Evolutionary conservation across 1,140 invertebrate species (phyloP).

Genomic region (Pteromalus puparum): DNA sequence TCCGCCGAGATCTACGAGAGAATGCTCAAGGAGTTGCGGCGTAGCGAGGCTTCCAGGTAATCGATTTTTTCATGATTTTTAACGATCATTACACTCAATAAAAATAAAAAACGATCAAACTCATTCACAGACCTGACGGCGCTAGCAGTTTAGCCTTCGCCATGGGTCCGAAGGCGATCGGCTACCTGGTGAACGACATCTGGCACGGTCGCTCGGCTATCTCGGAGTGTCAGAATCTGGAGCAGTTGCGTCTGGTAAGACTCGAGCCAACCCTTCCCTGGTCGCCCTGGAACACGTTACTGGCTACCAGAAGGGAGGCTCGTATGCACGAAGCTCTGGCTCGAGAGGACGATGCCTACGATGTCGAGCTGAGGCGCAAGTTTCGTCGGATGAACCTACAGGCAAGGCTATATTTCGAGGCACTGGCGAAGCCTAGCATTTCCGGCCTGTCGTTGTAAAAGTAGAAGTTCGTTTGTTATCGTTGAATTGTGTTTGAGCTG

Average conservation of each 20-base stretch:
- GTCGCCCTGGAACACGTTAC: constrained; percentile 84
- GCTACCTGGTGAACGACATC: constrained; percentile 80
- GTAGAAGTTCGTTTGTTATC: neutral
- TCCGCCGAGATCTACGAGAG: constrained; percentile 75
- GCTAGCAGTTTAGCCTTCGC: constrained; percentile 76
- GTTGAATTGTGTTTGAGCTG: too few species aligned
- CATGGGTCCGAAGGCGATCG: constrained; percentile 78
- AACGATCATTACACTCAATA: too few species aligned
- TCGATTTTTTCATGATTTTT: neutral
- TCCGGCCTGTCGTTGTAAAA: neutral
- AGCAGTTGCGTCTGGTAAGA: constrained; percentile 77
- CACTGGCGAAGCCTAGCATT: constrained; percentile 61
- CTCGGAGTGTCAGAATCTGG: constrained; percentile 79
- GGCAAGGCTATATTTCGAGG: constrained; percentile 67
- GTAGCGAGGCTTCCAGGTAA: constrained; percentile 71
- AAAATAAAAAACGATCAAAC: neutral
- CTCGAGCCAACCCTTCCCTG: constrained; percentile 78
- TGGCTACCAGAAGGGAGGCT: constrained; percentile 79
- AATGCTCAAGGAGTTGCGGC: constrained; percentile 78
- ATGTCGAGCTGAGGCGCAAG: constrained; percentile 63
- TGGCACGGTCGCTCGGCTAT: constrained; percentile 83
- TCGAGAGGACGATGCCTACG: constrained; percentile 61
- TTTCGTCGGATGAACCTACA: constrained; percentile 69
- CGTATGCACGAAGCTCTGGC: constrained; percentile 73
- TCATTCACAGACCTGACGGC: neutral